Base-by-base conservation (phyloP, 2,888 invertebrate species). In the Elmis aenea region DNA sequence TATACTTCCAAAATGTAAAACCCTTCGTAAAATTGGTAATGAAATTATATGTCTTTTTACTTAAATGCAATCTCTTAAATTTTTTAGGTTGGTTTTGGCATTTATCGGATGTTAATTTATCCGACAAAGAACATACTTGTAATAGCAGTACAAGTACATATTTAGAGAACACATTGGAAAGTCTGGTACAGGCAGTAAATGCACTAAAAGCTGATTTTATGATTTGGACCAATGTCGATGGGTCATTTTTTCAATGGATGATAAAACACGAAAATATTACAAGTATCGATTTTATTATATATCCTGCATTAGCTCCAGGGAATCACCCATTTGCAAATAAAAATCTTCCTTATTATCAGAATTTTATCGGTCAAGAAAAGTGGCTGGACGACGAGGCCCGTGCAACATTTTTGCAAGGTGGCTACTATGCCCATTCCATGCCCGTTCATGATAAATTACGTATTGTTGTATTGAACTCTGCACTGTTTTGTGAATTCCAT, bases 41-140 rank as follows among this genome's bases (percentile, higher is more conserved):
- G n/a, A n/a, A n/a, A n/a, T n/a, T n/a, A n/a, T n/a, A n/a, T n/a
- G n/a, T n/a, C n/a, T n/a, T n/a, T n/a, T n/a, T n/a, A n/a, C n/a
- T n/a, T n/a, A n/a, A n/a, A n/a, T n/a, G n/a, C n/a, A n/a, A n/a
- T n/a, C n/a, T n/a, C n/a, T n/a, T n/a, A n/a, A n/a, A n/a, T n/a
- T n/a, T n/a, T 33, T 11, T 13, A 33, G 34, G 27, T 13, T 26
- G 15, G 2, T 34, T 34, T 16, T 34, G 34, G 34, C 34, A 34
- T n/a, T 15, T 34, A n/a, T 34, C 34, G n/a, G 23, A 28, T 16
- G 9, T 34, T 3, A 20, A 15, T 6, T 8, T 18, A 6, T 18
- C 5, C 18, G 18, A 5, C 18, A 5, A 18, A 18, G 18, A 18
- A 8, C 8, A n/a, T 18, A 18, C 8, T 5, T 18, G 18, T 5